These are phyloP conservation scores for Temnothorax unifasciatus DNA, from an alignment of 2,888 invertebrate species.

Conservation along the genomic window DNA sequence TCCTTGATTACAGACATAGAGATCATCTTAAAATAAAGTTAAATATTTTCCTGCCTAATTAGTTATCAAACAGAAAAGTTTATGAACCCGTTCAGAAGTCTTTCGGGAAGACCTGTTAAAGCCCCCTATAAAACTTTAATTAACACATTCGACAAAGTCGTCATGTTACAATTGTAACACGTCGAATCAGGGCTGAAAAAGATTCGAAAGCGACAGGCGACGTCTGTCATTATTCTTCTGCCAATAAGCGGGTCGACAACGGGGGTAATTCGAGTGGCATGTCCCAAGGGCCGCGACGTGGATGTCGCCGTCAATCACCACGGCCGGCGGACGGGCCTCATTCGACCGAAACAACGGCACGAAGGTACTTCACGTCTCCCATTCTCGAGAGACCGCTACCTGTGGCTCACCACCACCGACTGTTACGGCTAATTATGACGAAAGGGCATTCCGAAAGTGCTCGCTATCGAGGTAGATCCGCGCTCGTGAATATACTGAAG, in stretches of 20 bases:
- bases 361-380: slow-evolving; percentile 58
- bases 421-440: slow-evolving; percentile 35
- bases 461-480: background rate
- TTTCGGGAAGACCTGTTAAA: background rate
- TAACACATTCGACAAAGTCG: background rate
- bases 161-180: slow-evolving; percentile 7
- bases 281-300: slow-evolving; percentile 56
- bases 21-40: background rate
- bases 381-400: slow-evolving; percentile 32
- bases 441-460: slow-evolving; percentile 26
- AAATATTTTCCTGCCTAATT: background rate
- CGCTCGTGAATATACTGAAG: background rate
- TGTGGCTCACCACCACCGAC: slow-evolving; percentile 23
- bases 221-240: slow-evolving; percentile 40
- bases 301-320: slow-evolving; percentile 70
- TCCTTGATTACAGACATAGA: background rate
- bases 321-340: slow-evolving; percentile 57
- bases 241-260: slow-evolving; percentile 42
- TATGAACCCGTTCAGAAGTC: background rate
- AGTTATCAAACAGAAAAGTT: background rate
- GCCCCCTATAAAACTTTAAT: slow-evolving; percentile 2
- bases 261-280: slow-evolving; percentile 51
- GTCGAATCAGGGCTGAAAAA: background rate
- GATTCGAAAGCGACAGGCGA: background rate
- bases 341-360: slow-evolving; percentile 61